Conservation (phyloP, 2,113 vertebrate genomes). For the Micromys minutus region DNA sequence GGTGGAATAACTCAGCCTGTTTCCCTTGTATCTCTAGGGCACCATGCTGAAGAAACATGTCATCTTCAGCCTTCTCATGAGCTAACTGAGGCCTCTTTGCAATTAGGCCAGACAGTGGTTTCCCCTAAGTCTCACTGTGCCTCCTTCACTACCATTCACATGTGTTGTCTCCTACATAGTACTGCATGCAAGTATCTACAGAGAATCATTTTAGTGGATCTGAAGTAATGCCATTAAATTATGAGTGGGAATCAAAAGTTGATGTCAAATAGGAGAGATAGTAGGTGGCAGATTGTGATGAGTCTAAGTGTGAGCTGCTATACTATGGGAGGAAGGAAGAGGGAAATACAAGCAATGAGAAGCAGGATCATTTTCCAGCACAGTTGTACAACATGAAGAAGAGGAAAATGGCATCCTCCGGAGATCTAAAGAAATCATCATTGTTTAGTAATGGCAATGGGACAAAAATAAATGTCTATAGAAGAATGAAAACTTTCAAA, state of each 20-base stretch:
- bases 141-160: not conserved
- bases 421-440: not conserved
- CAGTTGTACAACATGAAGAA: not conserved
- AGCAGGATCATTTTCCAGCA: not conserved
- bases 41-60: not conserved
- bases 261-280: not conserved
- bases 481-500: not conserved
- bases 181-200: not conserved
- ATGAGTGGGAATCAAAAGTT: not conserved
- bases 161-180: not conserved
- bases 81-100: not conserved
- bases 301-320: not conserved
- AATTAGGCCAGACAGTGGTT: not conserved
- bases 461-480: not conserved
- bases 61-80: not conserved
- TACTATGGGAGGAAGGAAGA: not conserved
- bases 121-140: not conserved
- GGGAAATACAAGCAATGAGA: not conserved
- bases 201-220: not conserved
- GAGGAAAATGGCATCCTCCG: not conserved
- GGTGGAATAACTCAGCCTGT: not conserved
- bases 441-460: not conserved
- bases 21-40: not conserved
- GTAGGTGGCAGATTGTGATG: not conserved
- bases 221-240: slow-evolving; percentile 6